Conservation (phyloP, 2,888 invertebrate species). For the Cloeon dipterum region DNA sequence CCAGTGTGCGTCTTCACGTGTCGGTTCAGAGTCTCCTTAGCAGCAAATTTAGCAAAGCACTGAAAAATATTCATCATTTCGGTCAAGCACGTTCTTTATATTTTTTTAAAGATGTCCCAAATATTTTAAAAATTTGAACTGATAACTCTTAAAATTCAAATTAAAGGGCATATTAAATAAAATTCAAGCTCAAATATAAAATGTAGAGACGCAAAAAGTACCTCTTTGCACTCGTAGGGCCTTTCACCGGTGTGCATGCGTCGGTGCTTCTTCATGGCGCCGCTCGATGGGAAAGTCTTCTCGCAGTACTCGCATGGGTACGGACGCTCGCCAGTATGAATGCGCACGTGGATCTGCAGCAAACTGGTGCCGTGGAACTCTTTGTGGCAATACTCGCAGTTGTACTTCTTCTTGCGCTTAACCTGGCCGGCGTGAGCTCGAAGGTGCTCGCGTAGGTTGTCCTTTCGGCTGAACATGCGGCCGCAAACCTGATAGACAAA, state of each 20-base stretch:
- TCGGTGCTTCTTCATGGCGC: constrained; percentile 13
- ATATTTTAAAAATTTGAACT: background rate
- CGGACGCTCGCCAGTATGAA: constrained; percentile 29
- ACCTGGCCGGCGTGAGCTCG: constrained; percentile 31
- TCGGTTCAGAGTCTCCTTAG: constrained; percentile 60
- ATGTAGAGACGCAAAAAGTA: too few species aligned
- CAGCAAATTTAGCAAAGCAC: constrained; percentile 56
- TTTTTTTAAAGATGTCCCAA: constrained; percentile 2
- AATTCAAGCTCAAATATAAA: constrained; percentile 4
- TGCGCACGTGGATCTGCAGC: constrained; percentile 34
- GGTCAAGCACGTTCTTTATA: constrained; percentile 1
- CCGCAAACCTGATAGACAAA: constrained; percentile 43
- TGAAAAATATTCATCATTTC: constrained; percentile 15
- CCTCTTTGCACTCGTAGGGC: constrained; percentile 12
- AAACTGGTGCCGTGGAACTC: constrained; percentile 37
- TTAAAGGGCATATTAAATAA: constrained; percentile 2
- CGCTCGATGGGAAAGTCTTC: constrained; percentile 13
- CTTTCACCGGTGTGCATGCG: constrained; percentile 14
- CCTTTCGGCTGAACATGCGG: constrained; percentile 40
- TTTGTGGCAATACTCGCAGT: constrained; percentile 38
- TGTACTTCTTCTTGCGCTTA: constrained; percentile 16
- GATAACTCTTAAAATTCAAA: background rate
- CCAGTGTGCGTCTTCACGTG: constrained; percentile 44
- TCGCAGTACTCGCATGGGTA: constrained; percentile 14
- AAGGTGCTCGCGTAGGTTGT: constrained; percentile 46